phyloP scores from a whole-genome alignment of 2,888 invertebrate genomes.

The Epirrhoe tristata region DNA sequence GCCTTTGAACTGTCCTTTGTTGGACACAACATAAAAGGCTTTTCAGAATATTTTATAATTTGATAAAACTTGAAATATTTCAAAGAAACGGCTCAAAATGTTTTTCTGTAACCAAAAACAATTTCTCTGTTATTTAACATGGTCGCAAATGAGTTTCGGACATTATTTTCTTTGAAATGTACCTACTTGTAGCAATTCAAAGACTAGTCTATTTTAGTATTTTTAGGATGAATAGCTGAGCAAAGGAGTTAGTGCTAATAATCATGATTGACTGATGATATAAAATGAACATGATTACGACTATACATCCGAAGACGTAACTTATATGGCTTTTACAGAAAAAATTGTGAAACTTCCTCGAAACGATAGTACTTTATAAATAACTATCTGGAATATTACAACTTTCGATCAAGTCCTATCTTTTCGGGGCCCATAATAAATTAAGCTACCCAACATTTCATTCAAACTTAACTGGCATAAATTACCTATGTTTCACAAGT shows the following conservation, averaged over 20 bases:
- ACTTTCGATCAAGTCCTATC: constrained; percentile 1
- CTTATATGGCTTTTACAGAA: too few species aligned
- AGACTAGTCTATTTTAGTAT: too few species aligned
- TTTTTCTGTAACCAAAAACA: not conserved
- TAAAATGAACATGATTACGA: too few species aligned
- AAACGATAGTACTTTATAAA: not conserved
- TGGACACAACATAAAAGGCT: constrained; percentile 3
- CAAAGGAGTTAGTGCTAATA: too few species aligned
- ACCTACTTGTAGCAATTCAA: too few species aligned
- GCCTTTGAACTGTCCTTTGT: constrained; percentile 14
- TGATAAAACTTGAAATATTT: constrained; percentile 7
- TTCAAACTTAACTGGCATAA: constrained; percentile 38
- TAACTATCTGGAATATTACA: not conserved
- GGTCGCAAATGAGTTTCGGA: too few species aligned
- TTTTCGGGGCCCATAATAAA: constrained; percentile 31
- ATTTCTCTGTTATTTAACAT: not conserved
- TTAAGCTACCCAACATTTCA: constrained; percentile 29
- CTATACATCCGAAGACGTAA: too few species aligned
- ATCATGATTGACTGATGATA: too few species aligned
- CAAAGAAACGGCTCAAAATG: not conserved
- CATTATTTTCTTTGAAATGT: too few species aligned
- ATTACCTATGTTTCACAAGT: constrained; percentile 16
- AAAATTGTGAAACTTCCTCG: too few species aligned
- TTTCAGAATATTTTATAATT: constrained; percentile 4
- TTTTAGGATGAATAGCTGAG: too few species aligned